These are phyloP conservation scores for Suricata suricatta DNA, from an alignment of 2,113 vertebrate species.

Conservation along the genomic window DNA sequence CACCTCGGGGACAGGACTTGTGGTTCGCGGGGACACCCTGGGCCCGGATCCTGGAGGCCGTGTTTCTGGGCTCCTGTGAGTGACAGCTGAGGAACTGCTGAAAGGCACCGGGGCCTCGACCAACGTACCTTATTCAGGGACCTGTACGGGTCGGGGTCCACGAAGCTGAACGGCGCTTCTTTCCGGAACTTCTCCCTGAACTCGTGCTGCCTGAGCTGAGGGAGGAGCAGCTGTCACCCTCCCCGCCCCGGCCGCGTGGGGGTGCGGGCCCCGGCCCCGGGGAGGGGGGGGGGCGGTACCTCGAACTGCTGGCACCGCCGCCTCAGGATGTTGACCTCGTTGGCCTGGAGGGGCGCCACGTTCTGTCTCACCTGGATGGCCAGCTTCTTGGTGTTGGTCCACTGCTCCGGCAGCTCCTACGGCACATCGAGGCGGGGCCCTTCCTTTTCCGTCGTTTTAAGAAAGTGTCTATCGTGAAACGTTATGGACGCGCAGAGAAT, in stretches of 20 bases:
- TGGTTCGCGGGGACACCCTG: no score
- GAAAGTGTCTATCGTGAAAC: accelerated
- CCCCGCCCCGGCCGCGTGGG: not conserved
- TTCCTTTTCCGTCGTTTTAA: accelerated
- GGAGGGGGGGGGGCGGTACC: constrained; percentile 58
- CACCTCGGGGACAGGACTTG: accelerated
- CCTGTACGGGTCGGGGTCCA: constrained; percentile 77
- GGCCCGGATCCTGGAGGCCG: accelerated
- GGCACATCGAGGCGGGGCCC: accelerated
- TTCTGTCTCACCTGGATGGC: constrained; percentile 82
- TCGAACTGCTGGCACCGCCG: constrained; percentile 86
- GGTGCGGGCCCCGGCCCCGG: not conserved
- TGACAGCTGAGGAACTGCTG: accelerated
- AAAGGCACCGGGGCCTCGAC: accelerated
- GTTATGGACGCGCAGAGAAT: accelerated
- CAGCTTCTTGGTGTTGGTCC: constrained; percentile 85
- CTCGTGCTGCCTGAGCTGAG: constrained; percentile 76
- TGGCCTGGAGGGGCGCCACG: constrained; percentile 83
- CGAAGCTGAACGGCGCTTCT: constrained; percentile 81
- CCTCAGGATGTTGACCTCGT: constrained; percentile 79
- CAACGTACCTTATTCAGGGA: constrained; percentile 81
- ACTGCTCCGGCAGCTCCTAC: constrained; percentile 86
- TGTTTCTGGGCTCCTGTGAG: not conserved
- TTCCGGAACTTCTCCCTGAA: constrained; percentile 83
- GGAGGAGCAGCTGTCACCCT: not conserved